These are phyloP conservation scores for Adrianichthys oophorus DNA, from an alignment of 2,797 vertebrate species.

Conservation along the genomic window DNA sequence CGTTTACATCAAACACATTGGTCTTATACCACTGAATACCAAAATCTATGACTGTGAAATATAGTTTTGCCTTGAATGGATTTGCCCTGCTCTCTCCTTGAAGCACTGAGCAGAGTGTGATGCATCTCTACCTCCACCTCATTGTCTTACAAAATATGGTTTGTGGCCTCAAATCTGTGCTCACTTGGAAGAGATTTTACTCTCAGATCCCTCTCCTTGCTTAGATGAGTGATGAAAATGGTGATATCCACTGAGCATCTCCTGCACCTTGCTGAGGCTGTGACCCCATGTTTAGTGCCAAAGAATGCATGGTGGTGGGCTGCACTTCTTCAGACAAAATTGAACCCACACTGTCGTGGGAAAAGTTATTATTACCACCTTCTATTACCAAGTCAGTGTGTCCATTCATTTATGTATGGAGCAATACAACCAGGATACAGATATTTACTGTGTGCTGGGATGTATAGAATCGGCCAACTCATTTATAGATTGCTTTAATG, in stretches of 20 bases:
- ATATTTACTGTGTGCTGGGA: background rate
- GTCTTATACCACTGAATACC: no score
- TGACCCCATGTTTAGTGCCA: background rate
- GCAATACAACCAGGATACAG: background rate
- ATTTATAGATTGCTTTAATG: background rate
- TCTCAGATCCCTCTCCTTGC: background rate
- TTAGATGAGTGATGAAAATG: background rate
- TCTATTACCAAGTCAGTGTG: background rate
- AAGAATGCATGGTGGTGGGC: background rate
- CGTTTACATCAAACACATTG: no score
- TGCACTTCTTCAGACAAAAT: background rate
- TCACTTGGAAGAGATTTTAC: background rate
- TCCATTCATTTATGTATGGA: background rate
- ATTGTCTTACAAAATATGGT: background rate
- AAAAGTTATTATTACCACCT: background rate
- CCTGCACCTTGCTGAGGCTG: background rate
- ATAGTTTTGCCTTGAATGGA: slow-evolving; percentile 20
- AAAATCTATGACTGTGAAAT: slow-evolving; percentile 1
- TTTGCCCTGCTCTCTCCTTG: background rate
- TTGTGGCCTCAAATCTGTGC: background rate
- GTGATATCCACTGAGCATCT: background rate
- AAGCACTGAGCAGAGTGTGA: background rate
- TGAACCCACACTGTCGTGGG: background rate
- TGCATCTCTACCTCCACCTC: background rate
- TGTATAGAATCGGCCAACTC: background rate